These are phyloP conservation scores for Paradoxurus hermaphroditus DNA, from an alignment of 2,113 vertebrate species.

Conservation along the genomic window DNA sequence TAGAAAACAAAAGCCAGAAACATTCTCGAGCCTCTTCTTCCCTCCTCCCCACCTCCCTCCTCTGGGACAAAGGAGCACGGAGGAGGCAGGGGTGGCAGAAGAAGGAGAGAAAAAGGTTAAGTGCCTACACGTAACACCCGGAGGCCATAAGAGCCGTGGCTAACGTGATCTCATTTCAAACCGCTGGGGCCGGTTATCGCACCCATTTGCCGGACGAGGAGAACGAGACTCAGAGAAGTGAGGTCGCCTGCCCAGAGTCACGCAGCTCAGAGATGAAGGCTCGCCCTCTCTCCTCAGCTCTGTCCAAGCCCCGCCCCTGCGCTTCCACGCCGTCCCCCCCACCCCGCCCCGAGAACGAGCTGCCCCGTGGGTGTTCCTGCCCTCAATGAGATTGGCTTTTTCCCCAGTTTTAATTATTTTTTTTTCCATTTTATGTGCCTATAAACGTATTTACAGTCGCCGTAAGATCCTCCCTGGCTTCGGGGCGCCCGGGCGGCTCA, in stretches of 20 bases:
- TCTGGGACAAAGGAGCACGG: background rate
- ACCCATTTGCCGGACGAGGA: background rate
- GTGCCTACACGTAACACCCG: background rate
- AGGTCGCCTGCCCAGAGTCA: background rate
- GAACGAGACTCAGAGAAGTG: background rate
- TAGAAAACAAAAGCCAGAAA: background rate
- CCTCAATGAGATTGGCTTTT: background rate
- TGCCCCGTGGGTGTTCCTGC: fast-evolving
- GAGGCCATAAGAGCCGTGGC: background rate
- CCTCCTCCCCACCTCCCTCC: background rate
- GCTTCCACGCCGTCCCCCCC: too few species aligned
- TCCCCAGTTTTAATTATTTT: too few species aligned
- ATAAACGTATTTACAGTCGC: background rate
- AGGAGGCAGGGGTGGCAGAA: background rate
- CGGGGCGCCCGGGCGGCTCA: too few species aligned
- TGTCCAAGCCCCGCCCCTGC: background rate
- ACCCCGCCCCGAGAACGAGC: fast-evolving
- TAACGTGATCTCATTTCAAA: background rate
- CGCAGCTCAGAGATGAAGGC: background rate
- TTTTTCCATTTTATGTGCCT: background rate
- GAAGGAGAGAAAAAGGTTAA: background rate
- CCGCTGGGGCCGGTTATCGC: fast-evolving
- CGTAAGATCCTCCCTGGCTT: background rate
- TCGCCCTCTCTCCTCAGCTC: background rate
- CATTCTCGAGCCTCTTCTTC: background rate